phyloP scores from a whole-genome alignment of 2,888 invertebrate genomes.

The Acleris emargana region DNA sequence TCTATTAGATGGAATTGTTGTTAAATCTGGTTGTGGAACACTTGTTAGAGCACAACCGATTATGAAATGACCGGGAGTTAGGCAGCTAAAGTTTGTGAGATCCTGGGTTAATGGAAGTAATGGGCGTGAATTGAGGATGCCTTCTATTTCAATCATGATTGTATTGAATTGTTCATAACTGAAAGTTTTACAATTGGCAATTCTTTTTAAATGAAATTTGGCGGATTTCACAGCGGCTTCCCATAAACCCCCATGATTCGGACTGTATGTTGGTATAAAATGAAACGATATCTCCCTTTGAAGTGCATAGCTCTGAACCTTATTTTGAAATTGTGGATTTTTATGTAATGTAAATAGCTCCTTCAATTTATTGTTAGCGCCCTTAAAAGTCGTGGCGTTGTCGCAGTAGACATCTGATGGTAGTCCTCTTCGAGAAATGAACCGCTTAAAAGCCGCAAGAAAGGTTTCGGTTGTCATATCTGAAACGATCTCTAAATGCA shows the following conservation, averaged over 20 bases:
- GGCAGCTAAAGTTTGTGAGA: too few relatives aligned
- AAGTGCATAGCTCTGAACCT: background rate
- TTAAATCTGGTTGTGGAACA: background rate
- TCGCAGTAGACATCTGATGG: conserved; percentile 9
- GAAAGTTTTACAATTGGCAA: background rate
- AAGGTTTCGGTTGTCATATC: conserved; percentile 9
- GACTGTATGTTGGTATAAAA: conserved; percentile 1
- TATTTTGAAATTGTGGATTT: background rate
- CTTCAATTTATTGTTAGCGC: conserved; percentile 8
- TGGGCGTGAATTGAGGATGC: conserved; percentile 22
- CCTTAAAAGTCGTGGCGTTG: conserved; percentile 7
- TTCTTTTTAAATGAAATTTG: conserved; percentile 17
- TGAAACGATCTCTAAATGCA: conserved; percentile 11
- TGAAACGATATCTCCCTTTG: background rate
- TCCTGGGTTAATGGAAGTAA: background rate
- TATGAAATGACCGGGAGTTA: too few relatives aligned
- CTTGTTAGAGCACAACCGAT: background rate
- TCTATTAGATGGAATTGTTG: conserved; percentile 1
- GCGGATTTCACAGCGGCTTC: too few relatives aligned
- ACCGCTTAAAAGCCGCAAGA: conserved; percentile 3
- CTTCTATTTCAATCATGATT: conserved; percentile 16
- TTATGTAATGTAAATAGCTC: conserved; percentile 8
- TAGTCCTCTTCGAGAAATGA: conserved; percentile 3
- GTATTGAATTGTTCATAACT: conserved; percentile 27
- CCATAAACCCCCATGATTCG: background rate